These are phyloP conservation scores for Neodon shergylaensis DNA, from an alignment of 2,113 vertebrate species.

Conservation along the genomic window DNA sequence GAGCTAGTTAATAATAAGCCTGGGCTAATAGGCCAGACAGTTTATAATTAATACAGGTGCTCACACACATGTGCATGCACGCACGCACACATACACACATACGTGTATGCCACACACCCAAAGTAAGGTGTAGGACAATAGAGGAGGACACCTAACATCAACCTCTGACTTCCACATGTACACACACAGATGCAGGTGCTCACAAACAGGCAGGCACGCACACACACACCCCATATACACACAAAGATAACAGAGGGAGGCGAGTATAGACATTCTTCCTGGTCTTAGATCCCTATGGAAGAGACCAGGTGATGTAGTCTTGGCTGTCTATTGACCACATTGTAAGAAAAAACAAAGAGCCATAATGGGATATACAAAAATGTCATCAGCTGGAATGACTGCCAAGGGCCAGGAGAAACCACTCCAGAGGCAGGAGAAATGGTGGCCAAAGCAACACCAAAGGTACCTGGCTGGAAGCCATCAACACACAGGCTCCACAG, in stretches of 20 bases:
- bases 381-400: not conserved
- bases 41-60: too few species aligned
- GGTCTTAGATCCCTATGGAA: not conserved
- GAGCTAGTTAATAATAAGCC: too few species aligned
- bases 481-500: not conserved
- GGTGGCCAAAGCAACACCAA: not conserved
- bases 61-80: too few species aligned
- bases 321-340: fast-evolving
- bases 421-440: not conserved
- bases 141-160: not conserved
- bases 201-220: not conserved
- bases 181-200: not conserved
- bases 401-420: not conserved
- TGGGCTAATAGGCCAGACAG: too few species aligned
- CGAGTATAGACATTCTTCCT: fast-evolving
- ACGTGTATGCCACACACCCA: too few species aligned
- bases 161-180: not conserved
- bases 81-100: too few species aligned
- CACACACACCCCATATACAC: not conserved
- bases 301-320: not conserved
- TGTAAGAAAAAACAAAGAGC: not conserved
- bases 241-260: not conserved
- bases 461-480: not conserved
- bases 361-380: not conserved
- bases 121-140: too few species aligned